These are phyloP conservation scores for Microctenopoma steveboyesi DNA, from an alignment of 2,797 vertebrate species.

Conservation along the genomic window DNA sequence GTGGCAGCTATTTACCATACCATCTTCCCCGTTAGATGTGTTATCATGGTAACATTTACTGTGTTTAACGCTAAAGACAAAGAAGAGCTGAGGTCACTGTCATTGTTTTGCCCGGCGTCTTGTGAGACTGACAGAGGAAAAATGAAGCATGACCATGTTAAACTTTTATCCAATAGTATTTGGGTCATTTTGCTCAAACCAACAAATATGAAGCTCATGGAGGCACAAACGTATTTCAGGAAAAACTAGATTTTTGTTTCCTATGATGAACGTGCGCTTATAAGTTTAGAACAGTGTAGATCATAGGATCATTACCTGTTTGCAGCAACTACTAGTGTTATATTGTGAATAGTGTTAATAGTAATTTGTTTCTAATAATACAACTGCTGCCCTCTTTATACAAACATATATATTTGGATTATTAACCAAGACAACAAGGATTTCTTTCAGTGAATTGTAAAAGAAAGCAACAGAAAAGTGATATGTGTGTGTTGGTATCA, in stretches of 20 bases:
- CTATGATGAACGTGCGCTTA: neutral
- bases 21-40: no score
- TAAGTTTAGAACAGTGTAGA: neutral
- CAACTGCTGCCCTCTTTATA: neutral
- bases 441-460: slow-evolving; percentile 2
- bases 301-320: no score
- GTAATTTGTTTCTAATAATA: neutral
- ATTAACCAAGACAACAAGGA: neutral
- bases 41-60: neutral
- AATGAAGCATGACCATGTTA: no score
- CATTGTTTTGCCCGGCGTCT: neutral
- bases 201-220: no score
- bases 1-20: no score
- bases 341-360: neutral
- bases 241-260: neutral
- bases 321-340: neutral
- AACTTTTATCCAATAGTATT: neutral
- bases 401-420: neutral
- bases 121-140: no score
- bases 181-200: neutral
- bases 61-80: neutral
- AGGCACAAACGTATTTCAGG: no score
- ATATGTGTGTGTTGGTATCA: neutral
- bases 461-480: neutral
- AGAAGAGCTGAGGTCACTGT: neutral